phyloP scores from a whole-genome alignment of 2,113 vertebrate species.

The Dasyprocta punctata region DNA sequence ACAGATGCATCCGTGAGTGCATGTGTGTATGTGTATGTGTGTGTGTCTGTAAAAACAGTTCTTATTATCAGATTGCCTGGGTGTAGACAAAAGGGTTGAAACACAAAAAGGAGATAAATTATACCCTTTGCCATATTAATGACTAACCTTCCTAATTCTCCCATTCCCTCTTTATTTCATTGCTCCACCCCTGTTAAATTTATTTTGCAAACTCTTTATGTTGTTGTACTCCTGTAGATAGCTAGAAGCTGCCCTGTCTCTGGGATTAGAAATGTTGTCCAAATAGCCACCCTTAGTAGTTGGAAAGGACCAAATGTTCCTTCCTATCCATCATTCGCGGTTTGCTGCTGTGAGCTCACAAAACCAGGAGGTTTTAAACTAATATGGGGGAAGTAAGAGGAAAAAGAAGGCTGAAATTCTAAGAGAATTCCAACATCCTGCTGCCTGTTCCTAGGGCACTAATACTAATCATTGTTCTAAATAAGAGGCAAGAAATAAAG shows the following conservation, averaged over 20 bases:
- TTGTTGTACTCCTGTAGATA: background rate
- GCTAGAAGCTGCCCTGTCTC: background rate
- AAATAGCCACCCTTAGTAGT: background rate
- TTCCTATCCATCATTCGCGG: slow-evolving; percentile 47
- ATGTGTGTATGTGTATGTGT: background rate
- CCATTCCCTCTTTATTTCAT: background rate
- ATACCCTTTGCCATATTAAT: background rate
- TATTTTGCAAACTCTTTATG: background rate
- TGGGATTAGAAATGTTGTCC: background rate
- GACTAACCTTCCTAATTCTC: background rate
- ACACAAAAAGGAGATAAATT: background rate
- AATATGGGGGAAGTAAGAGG: background rate
- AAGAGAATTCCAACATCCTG: background rate
- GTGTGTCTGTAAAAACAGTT: background rate
- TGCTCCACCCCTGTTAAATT: background rate
- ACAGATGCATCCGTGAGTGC: background rate
- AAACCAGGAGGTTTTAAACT: slow-evolving; percentile 15
- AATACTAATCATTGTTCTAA: background rate
- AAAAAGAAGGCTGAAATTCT: background rate
- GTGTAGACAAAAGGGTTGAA: background rate
- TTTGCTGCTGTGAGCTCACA: slow-evolving; percentile 36
- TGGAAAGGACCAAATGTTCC: background rate
- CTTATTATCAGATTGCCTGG: background rate
- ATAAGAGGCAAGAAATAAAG: background rate
- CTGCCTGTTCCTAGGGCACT: background rate